Base-by-base conservation (phyloP, 2,113 vertebrate species). In the Leuciscus idus region DNA sequence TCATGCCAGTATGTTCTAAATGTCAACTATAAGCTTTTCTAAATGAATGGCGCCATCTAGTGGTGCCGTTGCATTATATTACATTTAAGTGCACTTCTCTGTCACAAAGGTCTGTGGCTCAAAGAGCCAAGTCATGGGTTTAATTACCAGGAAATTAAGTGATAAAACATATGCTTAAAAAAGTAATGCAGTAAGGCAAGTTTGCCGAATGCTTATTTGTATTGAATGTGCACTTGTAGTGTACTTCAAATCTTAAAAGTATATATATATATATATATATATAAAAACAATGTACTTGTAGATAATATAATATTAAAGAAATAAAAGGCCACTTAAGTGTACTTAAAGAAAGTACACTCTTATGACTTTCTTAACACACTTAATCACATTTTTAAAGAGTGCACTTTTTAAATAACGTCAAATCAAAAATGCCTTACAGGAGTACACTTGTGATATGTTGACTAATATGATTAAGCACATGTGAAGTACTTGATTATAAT, bases 11-110 rank as follows among this genome's bases (percentile, higher is more conserved):
- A 39, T 43, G 23, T 72, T 43, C 36, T n/a, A 43, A 36, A 6
- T 74, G 23, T 26, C 2, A 48, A 15, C 10, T 26, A 17, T 26
- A 75, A 48, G 6, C 6, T 50, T 97, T 97, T 86, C 8, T 66
- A 23, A 81, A 12, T 28, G n/a, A n/a, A 76, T 77, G 68, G 39
- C 70, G 48, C 78, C 82, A 64, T 68, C 89, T 90, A 86, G 84
- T 90, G 84, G 81, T 66, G 5, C 12, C 13, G 21, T 30, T 28
- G 17, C 43, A 52, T 12, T 23, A 43, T 21, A 43, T 72, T 12
- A 57, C 75, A 43, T 78, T 39, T 28, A 33, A 33, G 39, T 12
- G 11, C 8, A 7, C 28, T 19, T 55, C 12, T 1, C n/a, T n/a
- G 21, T 30, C 70, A 28, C 61, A 46, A 23, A 2, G 1, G 19